phyloP scores from a whole-genome alignment of 1,140 invertebrate species.

The Drosophila takahashii region DNA sequence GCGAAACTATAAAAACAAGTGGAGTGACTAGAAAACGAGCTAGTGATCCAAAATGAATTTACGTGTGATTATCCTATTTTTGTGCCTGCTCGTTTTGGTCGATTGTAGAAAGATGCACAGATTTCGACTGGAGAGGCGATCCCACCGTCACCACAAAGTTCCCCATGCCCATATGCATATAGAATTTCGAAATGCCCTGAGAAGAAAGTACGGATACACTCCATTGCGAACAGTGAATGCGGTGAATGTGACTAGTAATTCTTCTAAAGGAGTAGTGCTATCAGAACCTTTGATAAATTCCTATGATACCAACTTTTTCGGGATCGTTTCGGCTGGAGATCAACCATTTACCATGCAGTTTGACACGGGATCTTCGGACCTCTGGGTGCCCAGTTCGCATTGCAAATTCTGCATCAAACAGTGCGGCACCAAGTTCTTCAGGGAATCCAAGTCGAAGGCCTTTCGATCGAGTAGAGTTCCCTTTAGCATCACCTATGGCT shows the following conservation, averaged over 20 bases:
- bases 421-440: slow-evolving; percentile 97
- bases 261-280: slow-evolving; percentile 1
- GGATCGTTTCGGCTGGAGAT: slow-evolving; percentile 95
- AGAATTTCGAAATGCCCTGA: slow-evolving; percentile 11
- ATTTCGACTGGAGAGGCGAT: slow-evolving; percentile 7
- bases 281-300: slow-evolving; percentile 44
- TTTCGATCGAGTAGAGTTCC: background rate
- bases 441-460: slow-evolving; percentile 84
- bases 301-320: slow-evolving; percentile 85
- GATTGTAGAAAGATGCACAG: slow-evolving; percentile 2
- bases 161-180: slow-evolving; percentile 4
- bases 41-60: slow-evolving; percentile 22
- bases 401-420: slow-evolving; percentile 89
- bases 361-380: slow-evolving; percentile 68
- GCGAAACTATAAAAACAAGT: slow-evolving; percentile 17
- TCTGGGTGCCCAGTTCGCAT: slow-evolving; percentile 65
- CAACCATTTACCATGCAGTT: slow-evolving; percentile 87
- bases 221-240: slow-evolving; percentile 19
- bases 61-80: slow-evolving; percentile 16
- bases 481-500: slow-evolving; percentile 31
- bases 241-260: background rate
- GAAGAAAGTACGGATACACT: slow-evolving; percentile 17
- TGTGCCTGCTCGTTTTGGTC: slow-evolving; percentile 4
- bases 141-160: slow-evolving; percentile 8
- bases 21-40: background rate